Percentiles rank a stretch among this genome's conserved stretches.
Conservation (phyloP, 2,797 vertebrate genomes). For the Sparus aurata region DNA sequence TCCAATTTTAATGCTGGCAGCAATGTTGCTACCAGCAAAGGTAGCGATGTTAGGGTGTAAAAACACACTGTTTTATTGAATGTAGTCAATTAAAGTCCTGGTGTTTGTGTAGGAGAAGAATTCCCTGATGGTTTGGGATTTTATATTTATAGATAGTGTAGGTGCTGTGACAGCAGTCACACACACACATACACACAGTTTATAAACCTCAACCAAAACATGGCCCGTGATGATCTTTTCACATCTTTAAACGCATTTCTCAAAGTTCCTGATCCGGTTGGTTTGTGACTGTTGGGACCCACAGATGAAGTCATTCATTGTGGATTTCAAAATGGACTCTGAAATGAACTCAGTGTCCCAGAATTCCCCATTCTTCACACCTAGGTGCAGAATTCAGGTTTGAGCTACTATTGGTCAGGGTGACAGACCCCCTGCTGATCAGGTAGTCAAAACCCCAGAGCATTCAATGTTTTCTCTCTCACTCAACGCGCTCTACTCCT, state of each 20-base stretch:
- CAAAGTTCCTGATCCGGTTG: not conserved
- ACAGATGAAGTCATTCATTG: too few species aligned
- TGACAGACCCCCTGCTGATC: too few species aligned
- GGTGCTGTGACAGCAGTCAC: constrained; percentile 12
- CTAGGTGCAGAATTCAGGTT: too few species aligned
- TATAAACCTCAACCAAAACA: not conserved
- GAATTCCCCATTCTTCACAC: too few species aligned
- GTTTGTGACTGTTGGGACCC: too few species aligned
- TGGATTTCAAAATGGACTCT: too few species aligned
- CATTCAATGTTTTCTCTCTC: too few species aligned
- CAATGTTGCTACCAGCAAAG: constrained; percentile 11
- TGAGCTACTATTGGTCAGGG: too few species aligned
- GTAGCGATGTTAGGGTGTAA: constrained; percentile 21
- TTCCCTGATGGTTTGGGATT: constrained; percentile 22
- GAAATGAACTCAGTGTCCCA: too few species aligned
- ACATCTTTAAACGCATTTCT: too few species aligned
- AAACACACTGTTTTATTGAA: constrained; percentile 39
- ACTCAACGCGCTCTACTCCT: too few species aligned
- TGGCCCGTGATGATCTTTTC: not conserved
- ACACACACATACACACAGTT: not conserved
- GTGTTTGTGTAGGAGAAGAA: constrained; percentile 20
- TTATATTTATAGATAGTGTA: constrained; percentile 1
- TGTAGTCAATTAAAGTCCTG: constrained; percentile 24
- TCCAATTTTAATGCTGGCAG: constrained; percentile 10
- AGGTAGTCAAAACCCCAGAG: too few species aligned